Base-by-base conservation (phyloP, 2,113 vertebrate genomes). In the Pyrgilauda ruficollis region DNA sequence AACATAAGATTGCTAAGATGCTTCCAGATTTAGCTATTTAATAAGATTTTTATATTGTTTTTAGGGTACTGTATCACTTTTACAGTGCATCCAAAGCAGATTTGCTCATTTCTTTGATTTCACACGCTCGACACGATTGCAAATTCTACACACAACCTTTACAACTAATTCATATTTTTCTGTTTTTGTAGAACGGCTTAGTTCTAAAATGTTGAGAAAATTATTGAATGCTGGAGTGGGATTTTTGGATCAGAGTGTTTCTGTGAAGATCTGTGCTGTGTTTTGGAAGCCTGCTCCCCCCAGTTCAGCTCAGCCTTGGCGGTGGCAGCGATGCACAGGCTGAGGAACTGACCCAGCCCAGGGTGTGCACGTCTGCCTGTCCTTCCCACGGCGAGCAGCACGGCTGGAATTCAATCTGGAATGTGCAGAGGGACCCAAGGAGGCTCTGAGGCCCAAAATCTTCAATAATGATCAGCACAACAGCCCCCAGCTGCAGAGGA, bases 61-160 rank as follows among this genome's bases (percentile, higher is more conserved):
- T 69, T 62, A 80, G 23, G 55, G 37, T 50, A 26, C 15, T 84
- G 5, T 11, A 56, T 84, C 64, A 26, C 46, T 93, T 91, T 66
- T 74, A 16, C 44, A 7, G 6, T 12, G 10, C 15, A 56, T n/a
- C 37, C n/a, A 81, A 53, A 81, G 59, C 63, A 67, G 19, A 55
- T 73, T 73, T 74, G 9, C 5, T 24, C 55, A 22, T 87, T 80
- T 52, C 31, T 86, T 74, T 74, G 61, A 35, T 63, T 87, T 89
- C 37, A n/a, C 9, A 2, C 5, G 0, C 24, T 78, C 7, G 19
- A 28, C n/a, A 28, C 1, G 9, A 37, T 9, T 13, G 19, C n/a
- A 49, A 33, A 10, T 37, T 61, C 68, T 56, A 31, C 41, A 52
- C 5, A 10, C 5, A n/a, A 6, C 41, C 19, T 44, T 84, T 69